A percentile compares a stretch with the other conserved stretches of the same genome.
Conservation (phyloP, 2,113 vertebrate genomes). For the Ammospiza caudacuta region DNA sequence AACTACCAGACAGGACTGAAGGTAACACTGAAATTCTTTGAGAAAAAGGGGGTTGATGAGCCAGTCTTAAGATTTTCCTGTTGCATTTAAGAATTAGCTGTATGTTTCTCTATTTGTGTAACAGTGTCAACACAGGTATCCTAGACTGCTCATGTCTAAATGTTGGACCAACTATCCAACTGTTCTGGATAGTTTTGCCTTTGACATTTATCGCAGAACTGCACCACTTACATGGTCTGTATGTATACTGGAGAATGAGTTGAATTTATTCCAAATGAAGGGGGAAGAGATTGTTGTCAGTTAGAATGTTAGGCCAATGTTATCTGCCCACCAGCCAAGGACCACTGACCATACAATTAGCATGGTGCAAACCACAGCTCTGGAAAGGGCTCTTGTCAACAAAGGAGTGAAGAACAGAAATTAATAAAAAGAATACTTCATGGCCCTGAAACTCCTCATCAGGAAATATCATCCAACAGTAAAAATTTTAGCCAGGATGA, state of each 20-base stretch:
- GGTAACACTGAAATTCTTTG: constrained; percentile 48
- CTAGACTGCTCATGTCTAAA: neutral
- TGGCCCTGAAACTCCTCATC: neutral
- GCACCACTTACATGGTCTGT: neutral
- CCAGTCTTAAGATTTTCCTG: neutral
- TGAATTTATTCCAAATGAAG: neutral
- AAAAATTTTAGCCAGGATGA: neutral
- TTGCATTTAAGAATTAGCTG: neutral
- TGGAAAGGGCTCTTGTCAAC: neutral
- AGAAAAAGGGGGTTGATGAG: neutral
- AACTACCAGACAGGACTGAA: constrained; percentile 79
- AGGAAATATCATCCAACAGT: neutral
- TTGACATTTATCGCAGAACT: neutral
- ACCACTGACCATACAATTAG: neutral
- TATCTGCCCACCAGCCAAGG: neutral
- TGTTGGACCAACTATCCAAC: neutral
- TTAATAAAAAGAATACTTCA: neutral
- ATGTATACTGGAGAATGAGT: neutral
- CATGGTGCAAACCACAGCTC: neutral
- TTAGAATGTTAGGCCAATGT: neutral
- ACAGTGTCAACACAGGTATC: neutral
- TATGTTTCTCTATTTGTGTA: neutral
- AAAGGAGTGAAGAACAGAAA: neutral
- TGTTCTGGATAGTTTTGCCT: neutral
- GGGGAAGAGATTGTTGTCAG: neutral